These are phyloP conservation scores for Triops cancriformis DNA, from an alignment of 1,140 invertebrate species.

Conservation along the genomic window DNA sequence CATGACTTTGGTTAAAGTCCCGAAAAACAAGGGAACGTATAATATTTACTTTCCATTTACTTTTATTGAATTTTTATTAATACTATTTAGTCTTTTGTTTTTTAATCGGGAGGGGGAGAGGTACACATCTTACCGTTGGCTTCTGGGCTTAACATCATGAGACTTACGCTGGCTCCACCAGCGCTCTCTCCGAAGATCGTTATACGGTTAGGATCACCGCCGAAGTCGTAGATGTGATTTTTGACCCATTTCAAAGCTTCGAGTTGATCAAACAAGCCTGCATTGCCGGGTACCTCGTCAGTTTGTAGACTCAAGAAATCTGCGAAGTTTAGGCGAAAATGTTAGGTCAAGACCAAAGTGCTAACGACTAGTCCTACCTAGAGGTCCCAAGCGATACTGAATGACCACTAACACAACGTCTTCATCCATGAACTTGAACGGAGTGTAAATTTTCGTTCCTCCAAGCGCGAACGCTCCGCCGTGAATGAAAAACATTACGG, in stretches of 20 bases:
- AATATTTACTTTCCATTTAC: too few relatives aligned
- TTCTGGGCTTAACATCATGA: conserved; percentile 16
- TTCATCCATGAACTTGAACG: conserved; percentile 35
- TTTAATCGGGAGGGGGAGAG: too few relatives aligned
- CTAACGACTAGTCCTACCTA: conserved; percentile 31
- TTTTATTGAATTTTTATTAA: too few relatives aligned
- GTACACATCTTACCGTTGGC: conserved; percentile 15
- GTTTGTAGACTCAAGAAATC: conserved; percentile 28
- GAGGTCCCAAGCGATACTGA: conserved; percentile 39
- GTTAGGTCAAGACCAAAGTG: neutral
- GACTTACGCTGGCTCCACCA: conserved; percentile 45
- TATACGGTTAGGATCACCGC: conserved; percentile 46
- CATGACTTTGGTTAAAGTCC: neutral
- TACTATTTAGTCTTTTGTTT: too few relatives aligned
- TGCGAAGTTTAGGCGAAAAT: neutral
- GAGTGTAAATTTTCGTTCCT: conserved; percentile 21
- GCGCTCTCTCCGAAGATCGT: conserved; percentile 53
- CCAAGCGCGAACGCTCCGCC: conserved; percentile 39
- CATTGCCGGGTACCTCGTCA: conserved; percentile 38
- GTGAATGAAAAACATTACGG: conserved; percentile 50
- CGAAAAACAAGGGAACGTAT: too few relatives aligned
- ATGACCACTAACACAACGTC: conserved; percentile 37
- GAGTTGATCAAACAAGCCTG: conserved; percentile 40
- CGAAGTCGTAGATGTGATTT: conserved; percentile 43
- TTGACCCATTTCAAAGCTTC: conserved; percentile 38